Conservation (phyloP, 2,888 invertebrate species). For the Sinhomidia bicolor region DNA sequence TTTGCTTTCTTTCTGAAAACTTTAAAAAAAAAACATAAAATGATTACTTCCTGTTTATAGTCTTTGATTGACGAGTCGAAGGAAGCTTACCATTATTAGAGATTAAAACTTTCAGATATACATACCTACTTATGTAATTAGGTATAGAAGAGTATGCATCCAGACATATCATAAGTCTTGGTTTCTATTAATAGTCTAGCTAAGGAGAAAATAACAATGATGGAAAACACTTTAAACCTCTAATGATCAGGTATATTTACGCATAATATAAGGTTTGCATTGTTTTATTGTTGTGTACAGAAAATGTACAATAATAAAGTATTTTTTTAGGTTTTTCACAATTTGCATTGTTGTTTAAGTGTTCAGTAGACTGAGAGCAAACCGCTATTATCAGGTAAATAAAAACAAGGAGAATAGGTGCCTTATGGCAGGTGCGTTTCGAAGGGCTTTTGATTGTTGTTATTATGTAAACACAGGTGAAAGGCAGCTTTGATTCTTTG, state of each 20-base stretch:
- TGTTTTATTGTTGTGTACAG: neutral
- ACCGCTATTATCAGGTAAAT: neutral
- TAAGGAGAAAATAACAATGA: slow-evolving; percentile 17
- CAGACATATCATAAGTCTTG: neutral
- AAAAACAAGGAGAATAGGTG: neutral
- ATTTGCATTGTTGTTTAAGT: neutral
- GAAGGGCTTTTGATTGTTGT: neutral
- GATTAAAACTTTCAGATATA: neutral
- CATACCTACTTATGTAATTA: too few relatives aligned
- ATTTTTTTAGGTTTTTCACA: neutral
- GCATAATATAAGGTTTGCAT: slow-evolving; percentile 21
- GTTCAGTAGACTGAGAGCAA: neutral
- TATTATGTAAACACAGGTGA: slow-evolving; percentile 24
- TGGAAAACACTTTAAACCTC: neutral
- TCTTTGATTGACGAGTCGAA: neutral
- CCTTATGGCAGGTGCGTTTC: slow-evolving; percentile 11
- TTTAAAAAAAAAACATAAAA: too few relatives aligned
- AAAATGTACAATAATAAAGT: neutral
- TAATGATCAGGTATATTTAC: slow-evolving; percentile 45
- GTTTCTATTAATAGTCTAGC: slow-evolving; percentile 2
- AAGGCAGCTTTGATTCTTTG: slow-evolving; percentile 15
- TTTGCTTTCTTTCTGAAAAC: slow-evolving; percentile 25
- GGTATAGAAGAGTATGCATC: neutral
- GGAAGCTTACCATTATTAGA: neutral
- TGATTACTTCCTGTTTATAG: slow-evolving; percentile 38